Conservation (phyloP, 1,140 invertebrate genomes). For the Drosophila tristis region DNA sequence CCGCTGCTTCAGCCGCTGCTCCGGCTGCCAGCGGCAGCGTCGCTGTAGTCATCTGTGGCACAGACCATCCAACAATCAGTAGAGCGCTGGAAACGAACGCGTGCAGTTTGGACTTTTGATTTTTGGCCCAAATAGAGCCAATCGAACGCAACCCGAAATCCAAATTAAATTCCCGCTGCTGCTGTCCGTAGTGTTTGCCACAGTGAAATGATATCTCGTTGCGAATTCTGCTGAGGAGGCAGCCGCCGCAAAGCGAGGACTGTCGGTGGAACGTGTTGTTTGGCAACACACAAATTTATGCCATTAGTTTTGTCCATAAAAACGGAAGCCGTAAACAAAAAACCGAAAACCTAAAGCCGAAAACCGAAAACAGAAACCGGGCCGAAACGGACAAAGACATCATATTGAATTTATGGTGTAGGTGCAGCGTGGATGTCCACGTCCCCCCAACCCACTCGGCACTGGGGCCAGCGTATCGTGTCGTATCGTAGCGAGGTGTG, state of each 20-base stretch:
- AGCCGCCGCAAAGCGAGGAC: too few relatives aligned
- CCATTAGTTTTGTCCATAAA: conserved; percentile 52
- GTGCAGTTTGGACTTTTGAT: conserved; percentile 68
- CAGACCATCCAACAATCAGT: conserved; percentile 58
- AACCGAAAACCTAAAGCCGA: conserved; percentile 27
- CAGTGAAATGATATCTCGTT: too few relatives aligned
- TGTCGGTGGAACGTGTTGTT: conserved; percentile 6
- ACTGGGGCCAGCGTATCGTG: background rate
- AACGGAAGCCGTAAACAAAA: conserved; percentile 15
- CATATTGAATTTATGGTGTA: conserved; percentile 63
- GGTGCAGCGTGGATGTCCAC: conserved; percentile 53
- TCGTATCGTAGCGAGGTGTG: conserved; percentile 15
- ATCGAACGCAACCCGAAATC: conserved; percentile 18
- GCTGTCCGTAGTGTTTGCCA: background rate
- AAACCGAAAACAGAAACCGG: background rate
- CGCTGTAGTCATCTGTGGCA: conserved; percentile 54
- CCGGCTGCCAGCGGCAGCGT: conserved; percentile 34
- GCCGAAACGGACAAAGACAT: conserved; percentile 32
- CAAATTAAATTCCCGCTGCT: background rate
- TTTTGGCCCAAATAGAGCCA: conserved; percentile 24
- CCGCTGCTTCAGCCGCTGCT: conserved; percentile 26
- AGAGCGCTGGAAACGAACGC: conserved; percentile 68
- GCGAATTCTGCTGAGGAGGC: too few relatives aligned
- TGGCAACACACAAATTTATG: conserved; percentile 38
- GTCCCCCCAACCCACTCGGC: too few relatives aligned